Evolutionary conservation across 2,797 vertebrate genomes (phyloP), one percentile per base, ranked within the genome.

Genomic region (Artibeus jamaicensis): DNA sequence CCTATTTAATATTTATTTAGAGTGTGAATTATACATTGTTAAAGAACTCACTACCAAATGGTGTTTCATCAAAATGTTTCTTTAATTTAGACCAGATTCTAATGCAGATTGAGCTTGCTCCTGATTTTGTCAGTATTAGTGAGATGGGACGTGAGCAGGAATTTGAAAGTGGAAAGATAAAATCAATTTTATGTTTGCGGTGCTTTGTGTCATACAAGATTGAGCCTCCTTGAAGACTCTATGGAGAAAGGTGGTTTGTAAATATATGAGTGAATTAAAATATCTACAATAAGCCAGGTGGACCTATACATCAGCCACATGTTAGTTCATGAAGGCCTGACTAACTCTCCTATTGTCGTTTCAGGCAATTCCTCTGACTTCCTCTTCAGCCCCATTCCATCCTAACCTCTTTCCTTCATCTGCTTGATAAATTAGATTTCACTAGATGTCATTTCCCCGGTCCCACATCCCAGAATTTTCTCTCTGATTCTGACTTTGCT

Each of bases 111-210:
- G 12, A 44, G 81, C 42, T 89, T 91, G 8, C 22, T 42, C 55
- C 39, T 89, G 79, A 86, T 78, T 62, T 78, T 55, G 57, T 67
- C 37, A 89, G 68, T 88, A 73, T 95, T 73, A 86, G 32, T 84
- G 68, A 89, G 50, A 79, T 83, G 55, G 15, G 9, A 48, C 74
- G 5, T 71, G 44, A 76, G 14, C 65, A 12, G 67, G 19, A 24
- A 89, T 39, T 83, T 85, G 50, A n/a, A 94, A 88, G 11, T 53
- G 32, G 53, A 73, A 55, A 67, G 76, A 74, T 46, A 85, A 81
- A 85, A 91, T 81, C 55, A 78, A 44, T 57, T 73, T 21, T 42
- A 65, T 59, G 57, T 65, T 59, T 46, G 1, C 19, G 55, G 57
- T 79, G 6, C 32, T 76, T 50, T 91, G 86, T 92, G 34, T 9